Base-by-base conservation (phyloP, 1,140 invertebrate genomes). In the Stratiolaelaps scimitus region DNA sequence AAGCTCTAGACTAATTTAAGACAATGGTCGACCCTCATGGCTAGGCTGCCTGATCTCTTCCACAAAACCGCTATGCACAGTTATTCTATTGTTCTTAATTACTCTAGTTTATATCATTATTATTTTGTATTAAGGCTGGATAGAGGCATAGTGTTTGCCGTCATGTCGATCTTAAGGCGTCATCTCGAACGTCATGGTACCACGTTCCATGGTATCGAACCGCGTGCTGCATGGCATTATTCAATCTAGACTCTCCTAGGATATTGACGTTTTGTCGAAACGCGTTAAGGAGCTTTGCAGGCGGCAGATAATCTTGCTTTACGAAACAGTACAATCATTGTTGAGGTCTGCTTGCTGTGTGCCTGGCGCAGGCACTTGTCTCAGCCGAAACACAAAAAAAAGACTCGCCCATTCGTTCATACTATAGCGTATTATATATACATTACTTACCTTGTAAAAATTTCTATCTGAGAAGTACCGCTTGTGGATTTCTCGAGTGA, bases 401-500 rank as follows among this genome's bases (percentile, higher is more conserved):
- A 45, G 44, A 45, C 44, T 45, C 44, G 13, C 44, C 44, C n/a
- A 13, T n/a, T n/a, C 44, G 13, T n/a, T n/a, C 44, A 13, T 13
- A n/a, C n/a, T 45, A 45, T 45, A n/a, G 13, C 44, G n/a, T n/a
- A 13, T 13, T 13, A 45, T 45, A n/a, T 45, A 45, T n/a, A 13
- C 44, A 45, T 45, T 45, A 45, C 13, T 45, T n/a, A 45, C 44
- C 44, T 45, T 45, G 44, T 45, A 45, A 45, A 45, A 45, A n/a
- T 45, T 45, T 13, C n/a, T 45, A 13, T 13, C 44, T 13, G 13
- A 13, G 44, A 45, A 45, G 44, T 45, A 45, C 44, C n/a, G 13
- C 44, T 13, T 13, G n/a, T 45, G 44, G 44, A 45, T 45, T 45
- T 45, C 13, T 13, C 44, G 13, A 13, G 44, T 45, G 44, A 45